A percentile compares a stretch with the other conserved stretches of the same genome.
Conservation (phyloP, 2,888 invertebrate species). For the Diloba caeruleocephala region DNA sequence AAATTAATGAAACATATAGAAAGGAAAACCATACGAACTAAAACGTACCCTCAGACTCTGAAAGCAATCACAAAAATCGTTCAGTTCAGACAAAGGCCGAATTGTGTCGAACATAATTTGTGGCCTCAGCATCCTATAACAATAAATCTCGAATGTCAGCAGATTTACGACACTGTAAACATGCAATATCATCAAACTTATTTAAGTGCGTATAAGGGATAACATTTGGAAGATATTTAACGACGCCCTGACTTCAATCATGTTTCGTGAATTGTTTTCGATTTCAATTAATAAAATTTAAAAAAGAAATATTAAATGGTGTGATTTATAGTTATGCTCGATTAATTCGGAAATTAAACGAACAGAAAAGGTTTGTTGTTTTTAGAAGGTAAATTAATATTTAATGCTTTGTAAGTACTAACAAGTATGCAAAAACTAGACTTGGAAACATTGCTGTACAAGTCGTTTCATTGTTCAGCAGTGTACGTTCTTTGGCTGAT, state of each 20-base stretch:
- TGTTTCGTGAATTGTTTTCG: slow-evolving; percentile 49
- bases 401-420: slow-evolving; percentile 12
- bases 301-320: slow-evolving; percentile 36
- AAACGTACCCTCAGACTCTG: slow-evolving; percentile 29
- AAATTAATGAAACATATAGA: slow-evolving; percentile 14
- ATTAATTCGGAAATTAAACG: slow-evolving; percentile 27
- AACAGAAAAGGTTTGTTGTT: slow-evolving; percentile 5
- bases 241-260: slow-evolving; percentile 43
- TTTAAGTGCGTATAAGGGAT: slow-evolving; percentile 64
- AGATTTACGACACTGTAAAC: slow-evolving; percentile 83
- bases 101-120: slow-evolving; percentile 69
- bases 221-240: slow-evolving; percentile 58
- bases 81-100: slow-evolving; percentile 64
- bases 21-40: slow-evolving; percentile 10
- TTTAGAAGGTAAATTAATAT: slow-evolving; percentile 5
- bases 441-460: no score
- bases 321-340: slow-evolving; percentile 48
- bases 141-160: slow-evolving; percentile 78
- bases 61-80: slow-evolving; percentile 64
- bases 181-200: slow-evolving; percentile 77
- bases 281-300: slow-evolving; percentile 46
- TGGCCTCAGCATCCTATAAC: slow-evolving; percentile 72
- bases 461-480: no score
- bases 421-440: slow-evolving; percentile 1
- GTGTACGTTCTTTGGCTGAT: no score